phyloP scores from a whole-genome alignment of 2,888 invertebrate species.

The Chrysolina oricalcia region DNA sequence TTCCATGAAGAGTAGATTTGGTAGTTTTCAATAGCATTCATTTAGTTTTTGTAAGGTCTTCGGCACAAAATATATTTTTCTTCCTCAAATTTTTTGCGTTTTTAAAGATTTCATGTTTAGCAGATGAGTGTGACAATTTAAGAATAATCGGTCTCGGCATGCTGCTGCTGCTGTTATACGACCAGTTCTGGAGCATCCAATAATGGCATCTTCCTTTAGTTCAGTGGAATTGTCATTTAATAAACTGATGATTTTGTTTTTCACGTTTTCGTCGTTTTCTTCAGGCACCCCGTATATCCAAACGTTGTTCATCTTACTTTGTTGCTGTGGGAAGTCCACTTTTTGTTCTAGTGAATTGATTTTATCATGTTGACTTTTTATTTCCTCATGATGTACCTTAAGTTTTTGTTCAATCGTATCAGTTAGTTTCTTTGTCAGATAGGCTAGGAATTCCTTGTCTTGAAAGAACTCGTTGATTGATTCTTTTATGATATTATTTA shows the following conservation, averaged over 20 bases:
- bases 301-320: conserved; percentile 21
- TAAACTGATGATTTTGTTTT: conserved; percentile 12
- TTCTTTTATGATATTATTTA: conserved; percentile 16
- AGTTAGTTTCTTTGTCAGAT: not conserved
- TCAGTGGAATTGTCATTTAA: not conserved
- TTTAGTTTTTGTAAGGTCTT: not conserved
- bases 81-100: not conserved
- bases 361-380: conserved; percentile 26
- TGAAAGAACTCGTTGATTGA: conserved; percentile 17
- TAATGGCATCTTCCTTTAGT: too few relatives aligned
- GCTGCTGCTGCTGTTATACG: not conserved
- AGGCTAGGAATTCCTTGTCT: conserved; percentile 13
- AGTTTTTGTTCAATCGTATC: conserved; percentile 27
- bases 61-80: not conserved
- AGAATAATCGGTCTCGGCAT: too few relatives aligned
- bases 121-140: too few relatives aligned
- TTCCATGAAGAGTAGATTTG: not conserved
- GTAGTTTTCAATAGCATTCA: not conserved
- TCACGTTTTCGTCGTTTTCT: conserved; percentile 20
- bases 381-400: conserved; percentile 13
- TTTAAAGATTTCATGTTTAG: too few relatives aligned
- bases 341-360: conserved; percentile 28
- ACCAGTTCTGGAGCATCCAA: too few relatives aligned
- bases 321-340: conserved; percentile 25
- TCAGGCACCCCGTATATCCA: conserved; percentile 27